A percentile compares a stretch with the other conserved stretches of the same genome.
Evolutionary conservation across 2,113 vertebrate genomes (phyloP).

Genomic region (Tiliqua scincoides): DNA sequence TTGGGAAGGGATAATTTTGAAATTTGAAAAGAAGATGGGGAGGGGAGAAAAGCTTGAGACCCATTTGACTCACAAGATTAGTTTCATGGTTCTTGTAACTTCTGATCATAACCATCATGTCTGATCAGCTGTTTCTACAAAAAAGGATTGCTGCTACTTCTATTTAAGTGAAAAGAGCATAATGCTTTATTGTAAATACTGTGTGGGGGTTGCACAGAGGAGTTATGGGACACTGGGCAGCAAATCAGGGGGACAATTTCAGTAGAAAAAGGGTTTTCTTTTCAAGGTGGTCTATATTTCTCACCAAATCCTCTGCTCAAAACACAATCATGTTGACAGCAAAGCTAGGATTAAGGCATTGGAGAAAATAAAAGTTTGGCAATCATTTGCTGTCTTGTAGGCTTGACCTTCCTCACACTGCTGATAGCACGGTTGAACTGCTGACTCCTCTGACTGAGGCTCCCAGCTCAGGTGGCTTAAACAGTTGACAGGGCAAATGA

Average conservation of each 20-base stretch:
- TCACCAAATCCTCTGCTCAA: neutral
- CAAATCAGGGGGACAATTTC: neutral
- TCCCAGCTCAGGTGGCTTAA: constrained; percentile 53
- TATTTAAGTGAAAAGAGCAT: neutral
- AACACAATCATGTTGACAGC: neutral
- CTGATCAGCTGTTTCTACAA: fast-evolving
- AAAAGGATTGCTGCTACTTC: fast-evolving
- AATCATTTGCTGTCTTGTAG: constrained; percentile 51
- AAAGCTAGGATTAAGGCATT: constrained; percentile 31
- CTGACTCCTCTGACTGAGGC: constrained; percentile 24
- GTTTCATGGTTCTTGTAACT: neutral
- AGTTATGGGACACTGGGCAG: neutral
- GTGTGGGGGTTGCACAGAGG: neutral
- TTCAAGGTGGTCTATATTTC: constrained; percentile 12
- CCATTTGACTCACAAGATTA: neutral
- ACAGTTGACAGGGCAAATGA: constrained; percentile 65
- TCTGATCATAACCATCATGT: fast-evolving
- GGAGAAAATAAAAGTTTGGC: constrained; percentile 54
- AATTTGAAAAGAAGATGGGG: neutral
- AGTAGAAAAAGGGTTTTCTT: neutral
- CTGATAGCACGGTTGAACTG: constrained; percentile 46
- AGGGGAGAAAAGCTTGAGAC: neutral
- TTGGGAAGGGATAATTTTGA: neutral
- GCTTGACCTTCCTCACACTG: constrained; percentile 26
- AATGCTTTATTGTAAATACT: fast-evolving